phyloP scores from a whole-genome alignment of 2,888 invertebrate genomes.

The Callyntrura guangdongensis region DNA sequence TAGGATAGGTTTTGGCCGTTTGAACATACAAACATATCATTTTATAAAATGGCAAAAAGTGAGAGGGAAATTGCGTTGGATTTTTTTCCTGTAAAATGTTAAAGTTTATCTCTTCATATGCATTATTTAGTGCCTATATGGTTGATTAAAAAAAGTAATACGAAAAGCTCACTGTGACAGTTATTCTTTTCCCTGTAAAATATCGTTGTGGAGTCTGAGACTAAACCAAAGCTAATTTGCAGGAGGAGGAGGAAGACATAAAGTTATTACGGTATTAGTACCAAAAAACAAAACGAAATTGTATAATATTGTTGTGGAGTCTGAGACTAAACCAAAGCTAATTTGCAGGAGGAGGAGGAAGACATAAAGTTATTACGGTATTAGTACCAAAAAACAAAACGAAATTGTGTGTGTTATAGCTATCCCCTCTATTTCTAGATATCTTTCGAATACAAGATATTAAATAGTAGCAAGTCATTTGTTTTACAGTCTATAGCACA shows the following conservation, averaged over 20 bases:
- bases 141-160: background rate
- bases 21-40: background rate
- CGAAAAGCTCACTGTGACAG: background rate
- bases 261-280: slow-evolving; percentile 16
- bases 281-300: background rate
- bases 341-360: background rate
- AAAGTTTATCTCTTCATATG: background rate
- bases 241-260: background rate
- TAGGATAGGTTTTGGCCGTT: slow-evolving; percentile 23
- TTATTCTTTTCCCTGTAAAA: background rate
- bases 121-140: background rate
- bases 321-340: background rate
- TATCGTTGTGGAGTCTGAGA: background rate
- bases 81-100: slow-evolving; percentile 15
- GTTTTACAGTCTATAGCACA: too few species aligned
- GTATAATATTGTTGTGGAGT: background rate
- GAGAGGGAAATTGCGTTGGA: slow-evolving; percentile 8
- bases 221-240: background rate
- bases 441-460: too few species aligned
- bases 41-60: slow-evolving; percentile 10
- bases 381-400: background rate
- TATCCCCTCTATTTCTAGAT: too few species aligned
- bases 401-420: background rate
- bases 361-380: slow-evolving; percentile 5
- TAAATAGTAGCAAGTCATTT: too few species aligned